Evolutionary conservation across 2,888 invertebrate genomes (phyloP), one percentile per base, ranked within the genome.

Genomic region (Myopa testacea): DNA sequence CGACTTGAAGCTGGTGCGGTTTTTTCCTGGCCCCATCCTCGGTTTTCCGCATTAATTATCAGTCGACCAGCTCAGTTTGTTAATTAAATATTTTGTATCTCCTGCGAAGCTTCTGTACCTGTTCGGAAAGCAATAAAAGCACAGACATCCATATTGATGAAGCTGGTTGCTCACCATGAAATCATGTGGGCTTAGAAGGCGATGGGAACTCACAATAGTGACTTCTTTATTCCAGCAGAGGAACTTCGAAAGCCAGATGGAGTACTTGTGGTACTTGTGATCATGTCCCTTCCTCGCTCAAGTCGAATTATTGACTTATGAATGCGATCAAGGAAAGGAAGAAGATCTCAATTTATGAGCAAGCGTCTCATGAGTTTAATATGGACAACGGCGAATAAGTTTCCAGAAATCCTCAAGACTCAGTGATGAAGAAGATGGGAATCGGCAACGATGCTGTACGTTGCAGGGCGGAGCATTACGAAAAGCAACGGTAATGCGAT

Each of bases 81-180:
- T 79, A 79, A 79, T 79, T 79, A 78, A 76, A 7, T 78, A 75
- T 78, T 79, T 50, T 78, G 70, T 40, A 69, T n/a, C 55, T 62
- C 14, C 37, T 14, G 6, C n/a, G 37, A 5, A 76, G 76, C 70
- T 76, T 76, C 70, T 76, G 69, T 52, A 14, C 50, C 63, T 26
- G n/a, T 65, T 50, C 52, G 26, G 8, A 45, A 12, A 19, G 34
- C 1, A 67, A 67, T 10, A 4, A 45, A 12, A 19, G 34, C 4
- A 67, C 37, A 38, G 14, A 37, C 58, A 68, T 75, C 75, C 75
- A 75, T 75, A 75, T 67, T 68, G 68, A 75, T 75, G 75, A 75
- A 37, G 45, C 37, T 34, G 75, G 26, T 26, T 60, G 75, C 60
- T 10, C 60, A 69, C 38, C 55, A 37, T 34, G 68, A 45, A 4